Conservation (phyloP, 2,888 invertebrate species). For the Panorpa germanica region DNA sequence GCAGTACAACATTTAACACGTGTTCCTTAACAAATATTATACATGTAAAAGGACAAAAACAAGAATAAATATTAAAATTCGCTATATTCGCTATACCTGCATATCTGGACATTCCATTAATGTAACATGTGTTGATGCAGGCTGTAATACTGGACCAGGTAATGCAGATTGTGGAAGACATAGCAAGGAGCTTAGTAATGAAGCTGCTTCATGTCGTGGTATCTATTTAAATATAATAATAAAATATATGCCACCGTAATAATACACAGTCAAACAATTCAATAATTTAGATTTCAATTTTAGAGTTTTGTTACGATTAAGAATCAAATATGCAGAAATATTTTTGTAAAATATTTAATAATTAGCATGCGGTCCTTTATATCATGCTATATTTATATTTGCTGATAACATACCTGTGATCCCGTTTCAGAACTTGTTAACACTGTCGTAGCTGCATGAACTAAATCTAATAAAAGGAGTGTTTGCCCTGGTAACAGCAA, state of each 20-base stretch:
- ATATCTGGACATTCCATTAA: conserved; percentile 24
- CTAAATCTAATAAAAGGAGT: conserved; percentile 69
- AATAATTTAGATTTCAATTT: background rate
- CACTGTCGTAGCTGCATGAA: conserved; percentile 76
- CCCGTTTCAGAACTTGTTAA: conserved; percentile 63
- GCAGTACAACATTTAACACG: conserved; percentile 67
- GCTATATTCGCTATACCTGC: conserved; percentile 13
- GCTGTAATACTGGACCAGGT: conserved; percentile 30
- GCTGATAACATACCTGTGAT: conserved; percentile 25
- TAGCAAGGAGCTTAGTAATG: conserved; percentile 70
- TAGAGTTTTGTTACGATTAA: background rate
- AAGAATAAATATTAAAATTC: conserved; percentile 1
- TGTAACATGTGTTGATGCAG: conserved; percentile 30
- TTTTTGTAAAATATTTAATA: conserved; percentile 2
- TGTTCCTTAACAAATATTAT: conserved; percentile 43
- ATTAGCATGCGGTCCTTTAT: no score
- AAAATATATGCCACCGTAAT: background rate
- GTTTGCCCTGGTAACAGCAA: conserved; percentile 77
- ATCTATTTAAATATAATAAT: conserved; percentile 28
- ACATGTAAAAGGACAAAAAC: conserved; percentile 4
- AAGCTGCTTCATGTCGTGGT: conserved; percentile 80
- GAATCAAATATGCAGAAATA: conserved; percentile 4
- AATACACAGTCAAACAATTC: background rate
- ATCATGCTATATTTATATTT: no score
- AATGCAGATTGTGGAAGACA: conserved; percentile 55